phyloP scores from a whole-genome alignment of 2,113 vertebrate species.

The Mesembrinibis cayennensis region DNA sequence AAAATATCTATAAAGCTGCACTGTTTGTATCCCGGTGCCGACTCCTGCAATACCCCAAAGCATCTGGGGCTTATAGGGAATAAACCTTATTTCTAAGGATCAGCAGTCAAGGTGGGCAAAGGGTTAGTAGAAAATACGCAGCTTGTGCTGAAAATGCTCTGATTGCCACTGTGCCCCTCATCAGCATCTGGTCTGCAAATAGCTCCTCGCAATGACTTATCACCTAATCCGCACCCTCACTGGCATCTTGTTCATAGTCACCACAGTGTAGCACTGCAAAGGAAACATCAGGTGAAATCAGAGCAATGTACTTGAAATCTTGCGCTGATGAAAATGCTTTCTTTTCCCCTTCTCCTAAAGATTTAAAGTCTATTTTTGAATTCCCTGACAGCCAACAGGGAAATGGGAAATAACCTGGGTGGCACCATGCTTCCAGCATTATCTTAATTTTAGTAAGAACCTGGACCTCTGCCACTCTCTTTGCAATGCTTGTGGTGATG shows the following conservation, averaged over 20 bases:
- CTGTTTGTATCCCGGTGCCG: neutral
- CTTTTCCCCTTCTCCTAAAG: neutral
- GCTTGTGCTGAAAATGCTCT: neutral
- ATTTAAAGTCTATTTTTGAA: neutral
- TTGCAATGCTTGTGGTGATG: rapidly evolving
- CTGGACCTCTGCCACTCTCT: neutral
- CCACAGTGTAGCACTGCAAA: neutral
- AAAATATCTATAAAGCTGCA: neutral
- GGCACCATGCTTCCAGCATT: neutral
- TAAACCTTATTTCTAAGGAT: neutral
- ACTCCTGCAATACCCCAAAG: neutral
- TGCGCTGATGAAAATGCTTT: neutral
- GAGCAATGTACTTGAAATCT: neutral
- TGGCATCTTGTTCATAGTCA: neutral
- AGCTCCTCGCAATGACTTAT: neutral
- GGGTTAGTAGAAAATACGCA: neutral
- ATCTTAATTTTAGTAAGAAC: neutral
- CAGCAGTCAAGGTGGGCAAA: neutral
- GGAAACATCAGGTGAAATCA: neutral
- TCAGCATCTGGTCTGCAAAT: neutral
- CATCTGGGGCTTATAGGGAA: neutral
- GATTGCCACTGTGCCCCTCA: neutral
- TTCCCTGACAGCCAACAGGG: neutral
- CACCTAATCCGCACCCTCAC: neutral
- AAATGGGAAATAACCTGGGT: neutral